Base-by-base conservation (phyloP, 2,797 vertebrate species). In the Steatocranus sp. region DNA sequence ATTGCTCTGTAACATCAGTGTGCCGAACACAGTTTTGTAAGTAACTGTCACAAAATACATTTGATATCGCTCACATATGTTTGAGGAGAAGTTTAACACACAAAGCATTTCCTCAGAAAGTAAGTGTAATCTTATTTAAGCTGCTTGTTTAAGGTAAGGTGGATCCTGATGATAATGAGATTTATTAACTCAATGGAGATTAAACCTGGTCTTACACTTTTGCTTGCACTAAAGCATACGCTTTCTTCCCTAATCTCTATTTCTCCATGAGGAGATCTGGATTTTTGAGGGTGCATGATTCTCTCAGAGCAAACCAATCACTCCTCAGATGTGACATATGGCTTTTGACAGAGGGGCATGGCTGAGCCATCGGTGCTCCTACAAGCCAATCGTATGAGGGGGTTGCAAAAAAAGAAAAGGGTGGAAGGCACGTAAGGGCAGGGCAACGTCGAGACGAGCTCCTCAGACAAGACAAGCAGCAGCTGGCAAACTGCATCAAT, bases 401-500 rank as follows among this genome's bases (percentile, higher is more conserved):
- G 84, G 84, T 2, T 68, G 41, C 23, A 48, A 76, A 32, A 80
- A 85, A 56, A 92, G 89, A 87, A 70, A 88, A 80, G 77, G 75
- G 88, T 86, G 80, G 92, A 92, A 86, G 90, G 84, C 90, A 92
- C 58, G 87, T 77, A 85, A 87, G 86, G 88, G 83, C 82, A 53
- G 63, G 86, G 86, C 78, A 73, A 84, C 74, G 89, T 95, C 92
- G 87, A 93, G 87, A 92, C 89, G 17, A 87, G 85, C 89, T 80
- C 92, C 86, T 94, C 91, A 94, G 90, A 92, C 91, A 94, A 91
- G 94, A 94, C 94, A 94, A 94, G 94, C 91, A 96, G 96, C 98
- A 99, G 97, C 98, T 99, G 98, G 97, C 95, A 91, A 96, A 96
- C 96, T 96, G 96, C 96, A 94, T 93, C 96, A 95, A 96, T 95